Percentiles rank a stretch among this genome's conserved stretches.
phyloP scores from a whole-genome alignment of 1,140 invertebrate genomes.

The Polypedilum pembai region DNA sequence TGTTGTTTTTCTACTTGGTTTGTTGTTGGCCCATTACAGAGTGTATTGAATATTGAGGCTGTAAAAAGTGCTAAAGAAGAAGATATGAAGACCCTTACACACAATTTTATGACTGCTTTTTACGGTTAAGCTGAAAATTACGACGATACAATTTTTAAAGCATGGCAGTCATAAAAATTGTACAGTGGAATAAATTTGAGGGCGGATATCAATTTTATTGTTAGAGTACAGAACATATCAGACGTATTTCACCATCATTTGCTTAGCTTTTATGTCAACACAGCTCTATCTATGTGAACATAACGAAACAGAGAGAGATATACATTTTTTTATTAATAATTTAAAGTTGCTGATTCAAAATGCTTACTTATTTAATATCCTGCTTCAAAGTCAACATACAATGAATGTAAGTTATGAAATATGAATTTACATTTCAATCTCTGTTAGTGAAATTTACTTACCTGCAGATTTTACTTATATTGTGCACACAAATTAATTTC shows the following conservation, averaged over 20 bases:
- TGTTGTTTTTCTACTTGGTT: too few relatives aligned
- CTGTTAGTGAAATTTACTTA: too few relatives aligned
- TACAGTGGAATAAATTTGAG: not conserved
- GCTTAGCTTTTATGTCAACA: not conserved
- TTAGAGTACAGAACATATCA: not conserved
- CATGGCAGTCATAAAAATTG: not conserved
- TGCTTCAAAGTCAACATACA: too few relatives aligned
- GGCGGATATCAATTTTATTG: not conserved
- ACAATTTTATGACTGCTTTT: not conserved
- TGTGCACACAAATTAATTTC: too few relatives aligned
- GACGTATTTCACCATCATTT: not conserved
- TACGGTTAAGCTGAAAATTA: slow-evolving; percentile 5
- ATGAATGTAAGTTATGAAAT: too few relatives aligned
- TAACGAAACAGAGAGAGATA: not conserved
- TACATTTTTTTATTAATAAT: slow-evolving; percentile 19
- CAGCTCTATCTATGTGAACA: not conserved
- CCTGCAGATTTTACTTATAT: too few relatives aligned
- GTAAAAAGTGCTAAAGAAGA: not conserved
- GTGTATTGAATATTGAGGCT: not conserved
- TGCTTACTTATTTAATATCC: not conserved
- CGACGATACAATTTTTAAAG: slow-evolving; percentile 12
- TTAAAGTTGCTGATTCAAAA: slow-evolving; percentile 7
- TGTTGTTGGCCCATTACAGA: too few relatives aligned
- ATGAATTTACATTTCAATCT: too few relatives aligned
- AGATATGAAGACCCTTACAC: slow-evolving; percentile 2